Evolutionary conservation across 2,888 invertebrate genomes (phyloP).

Genomic region (Tenthredo amoena): DNA sequence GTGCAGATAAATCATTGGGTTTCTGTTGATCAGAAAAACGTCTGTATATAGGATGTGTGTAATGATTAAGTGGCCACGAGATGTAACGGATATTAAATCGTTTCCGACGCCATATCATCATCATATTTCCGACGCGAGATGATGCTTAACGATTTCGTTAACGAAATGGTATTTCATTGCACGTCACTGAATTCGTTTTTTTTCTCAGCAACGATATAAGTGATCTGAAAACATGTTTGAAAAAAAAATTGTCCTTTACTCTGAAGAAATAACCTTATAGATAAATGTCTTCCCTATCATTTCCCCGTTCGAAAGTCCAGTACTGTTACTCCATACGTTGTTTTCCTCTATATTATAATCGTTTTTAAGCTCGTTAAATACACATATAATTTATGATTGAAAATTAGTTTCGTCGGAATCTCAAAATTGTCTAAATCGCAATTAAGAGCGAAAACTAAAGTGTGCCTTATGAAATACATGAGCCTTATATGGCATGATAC

Average conservation of each 20-base stretch:
- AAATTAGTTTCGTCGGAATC: neutral
- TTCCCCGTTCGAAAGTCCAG: neutral
- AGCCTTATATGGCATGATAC: neutral
- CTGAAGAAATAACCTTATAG: neutral
- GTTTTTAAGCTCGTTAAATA: neutral
- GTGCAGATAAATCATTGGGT: neutral
- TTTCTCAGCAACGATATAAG: neutral
- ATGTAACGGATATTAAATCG: neutral
- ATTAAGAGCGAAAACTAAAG: neutral
- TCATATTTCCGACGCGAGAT: neutral
- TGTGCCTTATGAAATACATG: conserved; percentile 27
- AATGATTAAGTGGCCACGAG: neutral
- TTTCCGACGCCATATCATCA: neutral
- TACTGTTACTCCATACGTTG: neutral
- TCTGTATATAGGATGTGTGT: neutral
- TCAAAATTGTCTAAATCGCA: neutral
- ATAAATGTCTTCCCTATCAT: neutral
- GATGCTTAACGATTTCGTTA: neutral
- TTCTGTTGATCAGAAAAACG: neutral
- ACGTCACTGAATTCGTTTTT: neutral
- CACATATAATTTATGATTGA: neutral
- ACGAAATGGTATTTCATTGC: neutral
- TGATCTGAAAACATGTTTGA: neutral
- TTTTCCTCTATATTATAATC: neutral
- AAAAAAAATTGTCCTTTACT: neutral